These are phyloP conservation scores for Lasioglossum morio DNA, from an alignment of 2,888 invertebrate genomes.

Conservation along the genomic window DNA sequence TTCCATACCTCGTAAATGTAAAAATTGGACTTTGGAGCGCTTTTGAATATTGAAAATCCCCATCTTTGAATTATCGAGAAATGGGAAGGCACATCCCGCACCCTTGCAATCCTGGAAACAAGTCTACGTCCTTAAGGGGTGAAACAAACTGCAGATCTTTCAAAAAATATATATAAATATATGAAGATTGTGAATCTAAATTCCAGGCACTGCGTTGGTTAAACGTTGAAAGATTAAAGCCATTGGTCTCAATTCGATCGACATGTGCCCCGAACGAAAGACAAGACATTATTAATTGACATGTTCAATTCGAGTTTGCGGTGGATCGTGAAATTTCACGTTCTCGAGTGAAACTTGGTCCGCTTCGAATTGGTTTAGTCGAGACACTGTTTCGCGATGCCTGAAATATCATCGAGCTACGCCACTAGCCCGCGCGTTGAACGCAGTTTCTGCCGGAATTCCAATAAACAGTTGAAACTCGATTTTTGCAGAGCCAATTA, in stretches of 20 bases:
- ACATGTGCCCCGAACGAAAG: neutral
- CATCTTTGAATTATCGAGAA: too few relatives aligned
- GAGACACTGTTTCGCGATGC: neutral
- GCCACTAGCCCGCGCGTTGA: neutral
- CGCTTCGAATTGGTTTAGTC: neutral
- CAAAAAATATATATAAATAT: too few relatives aligned
- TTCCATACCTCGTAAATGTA: too few relatives aligned
- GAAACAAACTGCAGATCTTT: too few relatives aligned
- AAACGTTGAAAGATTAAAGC: too few relatives aligned
- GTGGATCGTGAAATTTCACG: neutral
- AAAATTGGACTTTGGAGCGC: too few relatives aligned
- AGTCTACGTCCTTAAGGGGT: too few relatives aligned
- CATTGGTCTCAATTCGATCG: neutral
- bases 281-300: neutral
- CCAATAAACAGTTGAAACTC: constrained; percentile 1
- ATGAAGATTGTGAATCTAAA: too few relatives aligned
- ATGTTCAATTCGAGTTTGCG: neutral
- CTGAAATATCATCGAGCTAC: neutral
- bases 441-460: neutral
- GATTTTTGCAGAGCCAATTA: constrained; percentile 90
- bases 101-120: too few relatives aligned
- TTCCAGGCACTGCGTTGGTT: too few relatives aligned
- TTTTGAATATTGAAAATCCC: too few relatives aligned
- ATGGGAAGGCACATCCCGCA: too few relatives aligned
- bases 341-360: neutral